Evolutionary conservation across 2,797 vertebrate species (phyloP), one percentile per base, ranked within the genome.

Genomic region (Ceyx erithaca): DNA sequence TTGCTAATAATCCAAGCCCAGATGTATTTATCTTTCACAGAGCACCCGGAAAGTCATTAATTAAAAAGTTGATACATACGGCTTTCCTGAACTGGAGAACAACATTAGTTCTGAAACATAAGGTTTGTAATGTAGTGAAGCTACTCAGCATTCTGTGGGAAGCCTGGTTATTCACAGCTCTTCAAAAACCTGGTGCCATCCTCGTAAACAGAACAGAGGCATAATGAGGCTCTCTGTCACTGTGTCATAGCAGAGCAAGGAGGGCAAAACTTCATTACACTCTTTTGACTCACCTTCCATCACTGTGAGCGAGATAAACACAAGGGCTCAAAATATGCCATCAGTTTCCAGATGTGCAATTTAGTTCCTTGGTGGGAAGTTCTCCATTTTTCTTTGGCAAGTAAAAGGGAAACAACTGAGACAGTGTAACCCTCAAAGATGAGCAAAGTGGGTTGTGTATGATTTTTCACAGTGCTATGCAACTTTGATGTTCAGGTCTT

Each of bases 181-280:
- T 84, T 93, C 69, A 93, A 37, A 96, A 87, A 54, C 52, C 71
- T 95, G 90, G 80, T 89, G 75, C 37, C 46, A 79, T 94, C 83
- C 89, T 96, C 28, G 28, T 96, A 96, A 97, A 84, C 64, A 94
- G 85, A 95, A 89, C 58, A 89, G 79, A 87, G 94, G 90, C 88
- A 93, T 97, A 97, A 98, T 97, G 95, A 97, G 80, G 41, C 91
- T 94, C 90, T 97, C 91, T 92, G 96, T 97, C 97, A 97, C 91
- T 80, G 86, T 97, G 95, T 96, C 97, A 96, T 95, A 96, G 90
- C 46, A 79, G 82, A 96, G 75, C 87, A 90, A 94, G 91, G 87
- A 95, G 86, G 80, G 75, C 96, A 97, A 97, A 97, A 95, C 95
- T 97, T 92, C 94, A 92, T 95, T 92, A 91, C 85, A 88, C 63